Evolutionary conservation across 1,140 invertebrate genomes (phyloP).

Genomic region (Macrosteles quadrilineatus): DNA sequence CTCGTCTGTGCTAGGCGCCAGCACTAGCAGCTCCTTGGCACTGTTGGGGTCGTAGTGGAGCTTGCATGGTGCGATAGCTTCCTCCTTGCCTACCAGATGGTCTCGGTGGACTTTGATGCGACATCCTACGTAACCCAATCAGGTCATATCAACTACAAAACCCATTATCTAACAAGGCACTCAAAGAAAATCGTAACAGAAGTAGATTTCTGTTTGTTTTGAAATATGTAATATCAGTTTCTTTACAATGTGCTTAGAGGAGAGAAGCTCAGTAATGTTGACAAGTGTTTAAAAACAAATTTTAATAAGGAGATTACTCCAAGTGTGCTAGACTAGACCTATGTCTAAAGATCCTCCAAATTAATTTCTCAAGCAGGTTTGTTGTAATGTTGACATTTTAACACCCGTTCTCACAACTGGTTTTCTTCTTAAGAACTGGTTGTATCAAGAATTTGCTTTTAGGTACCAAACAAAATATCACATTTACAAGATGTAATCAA

Average conservation of each 20-base stretch:
- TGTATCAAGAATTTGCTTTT: no score
- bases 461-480: no score
- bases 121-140: slow-evolving; percentile 69
- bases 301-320: no score
- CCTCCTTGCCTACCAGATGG: slow-evolving; percentile 82
- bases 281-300: no score
- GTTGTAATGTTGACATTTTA: no score
- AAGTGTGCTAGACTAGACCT: no score
- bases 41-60: slow-evolving; percentile 91
- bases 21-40: slow-evolving; percentile 87
- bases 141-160: not conserved
- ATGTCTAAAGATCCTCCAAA: no score
- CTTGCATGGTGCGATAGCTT: slow-evolving; percentile 85
- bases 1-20: slow-evolving; percentile 81
- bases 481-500: no score
- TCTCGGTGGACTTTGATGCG: slow-evolving; percentile 96
- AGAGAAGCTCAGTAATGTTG: not conserved
- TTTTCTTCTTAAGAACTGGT: no score
- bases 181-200: not conserved
- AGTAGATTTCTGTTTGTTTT: not conserved
- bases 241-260: not conserved
- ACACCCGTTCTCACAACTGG: no score
- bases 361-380: no score
- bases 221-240: not conserved
- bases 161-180: not conserved